Evolutionary conservation across 2,797 vertebrate genomes (phyloP).

Genomic region (Otolemur crassicaudatus): DNA sequence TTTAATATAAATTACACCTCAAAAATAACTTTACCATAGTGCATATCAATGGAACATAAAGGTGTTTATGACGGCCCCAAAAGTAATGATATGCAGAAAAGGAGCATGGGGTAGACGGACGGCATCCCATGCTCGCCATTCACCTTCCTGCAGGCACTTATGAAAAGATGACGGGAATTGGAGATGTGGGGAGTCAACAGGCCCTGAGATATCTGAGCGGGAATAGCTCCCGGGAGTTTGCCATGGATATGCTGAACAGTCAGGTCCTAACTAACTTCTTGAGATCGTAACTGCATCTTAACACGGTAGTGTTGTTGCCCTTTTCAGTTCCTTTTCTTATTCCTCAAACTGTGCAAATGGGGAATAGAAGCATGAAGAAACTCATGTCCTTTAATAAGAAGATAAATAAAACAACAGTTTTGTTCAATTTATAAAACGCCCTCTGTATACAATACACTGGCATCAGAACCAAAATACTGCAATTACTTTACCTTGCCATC

Average conservation of each 20-base stretch:
- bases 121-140: background rate
- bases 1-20: background rate
- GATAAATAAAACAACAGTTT: slow-evolving; percentile 15
- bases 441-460: background rate
- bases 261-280: background rate
- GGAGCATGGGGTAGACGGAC: background rate
- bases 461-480: background rate
- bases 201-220: background rate
- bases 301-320: background rate
- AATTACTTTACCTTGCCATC: slow-evolving; percentile 94
- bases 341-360: background rate
- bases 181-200: background rate
- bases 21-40: slow-evolving; percentile 1
- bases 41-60: background rate
- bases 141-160: background rate
- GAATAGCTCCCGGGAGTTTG: background rate
- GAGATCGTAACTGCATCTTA: background rate
- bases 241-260: background rate
- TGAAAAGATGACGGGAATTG: background rate
- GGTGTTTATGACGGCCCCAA: background rate
- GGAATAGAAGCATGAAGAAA: slow-evolving; percentile 28
- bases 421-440: slow-evolving; percentile 17
- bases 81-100: background rate
- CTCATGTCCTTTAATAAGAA: background rate
- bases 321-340: background rate